These are phyloP conservation scores for Donacobius atricapilla DNA, from an alignment of 2,113 vertebrate species.

Conservation along the genomic window DNA sequence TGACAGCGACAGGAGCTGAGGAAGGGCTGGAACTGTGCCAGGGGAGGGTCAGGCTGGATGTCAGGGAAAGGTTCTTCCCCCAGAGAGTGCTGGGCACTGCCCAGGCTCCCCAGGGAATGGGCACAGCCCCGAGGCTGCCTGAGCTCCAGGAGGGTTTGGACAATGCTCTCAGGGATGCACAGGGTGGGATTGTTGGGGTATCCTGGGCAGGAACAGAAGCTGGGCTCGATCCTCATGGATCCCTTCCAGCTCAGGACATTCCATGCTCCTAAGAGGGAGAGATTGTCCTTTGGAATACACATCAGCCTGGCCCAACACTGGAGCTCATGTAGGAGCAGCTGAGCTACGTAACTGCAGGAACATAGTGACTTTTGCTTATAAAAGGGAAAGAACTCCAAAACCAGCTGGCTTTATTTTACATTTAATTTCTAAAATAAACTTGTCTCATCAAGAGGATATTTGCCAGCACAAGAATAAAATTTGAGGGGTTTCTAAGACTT, in stretches of 20 bases:
- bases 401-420: not conserved
- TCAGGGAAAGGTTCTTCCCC: not conserved
- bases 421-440: not conserved
- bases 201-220: not conserved
- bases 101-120: not conserved
- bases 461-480: not conserved
- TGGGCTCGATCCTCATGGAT: not conserved
- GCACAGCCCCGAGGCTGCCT: rapidly evolving
- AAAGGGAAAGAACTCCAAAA: not conserved
- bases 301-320: rapidly evolving
- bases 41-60: rapidly evolving
- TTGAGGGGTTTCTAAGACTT: not conserved
- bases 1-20: not conserved
- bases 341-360: not conserved
- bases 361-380: not conserved
- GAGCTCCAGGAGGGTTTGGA: not conserved
- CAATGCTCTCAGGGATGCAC: rapidly evolving
- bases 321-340: not conserved
- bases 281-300: not conserved
- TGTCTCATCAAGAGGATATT: not conserved
- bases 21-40: not conserved
- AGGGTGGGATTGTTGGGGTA: not conserved
- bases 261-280: not conserved
- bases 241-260: not conserved
- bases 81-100: not conserved